Conservation (phyloP, 1,140 invertebrate species). For the Drosophila kepulauana region DNA sequence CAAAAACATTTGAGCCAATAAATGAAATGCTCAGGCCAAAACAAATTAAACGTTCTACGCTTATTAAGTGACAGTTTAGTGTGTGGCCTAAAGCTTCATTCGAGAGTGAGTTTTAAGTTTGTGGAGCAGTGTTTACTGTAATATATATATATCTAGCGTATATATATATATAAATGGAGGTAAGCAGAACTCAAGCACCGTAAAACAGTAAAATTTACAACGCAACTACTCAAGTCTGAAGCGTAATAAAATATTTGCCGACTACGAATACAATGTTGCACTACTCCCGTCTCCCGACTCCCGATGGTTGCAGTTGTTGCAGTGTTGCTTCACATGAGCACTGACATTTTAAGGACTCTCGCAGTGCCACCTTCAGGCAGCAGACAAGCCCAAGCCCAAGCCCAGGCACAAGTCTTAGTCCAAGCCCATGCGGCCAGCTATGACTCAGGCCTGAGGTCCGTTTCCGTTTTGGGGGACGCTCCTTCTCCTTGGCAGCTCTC, state of each 20-base stretch:
- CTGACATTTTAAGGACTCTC: constrained; percentile 56
- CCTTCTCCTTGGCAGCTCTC: not conserved
- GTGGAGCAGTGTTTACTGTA: not conserved
- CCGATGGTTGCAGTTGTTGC: constrained; percentile 29
- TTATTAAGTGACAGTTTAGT: constrained; percentile 46
- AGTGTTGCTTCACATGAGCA: constrained; percentile 32
- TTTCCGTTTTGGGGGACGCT: constrained; percentile 31
- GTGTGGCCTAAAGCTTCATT: constrained; percentile 1
- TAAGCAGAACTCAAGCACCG: constrained; percentile 73
- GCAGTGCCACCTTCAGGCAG: constrained; percentile 32
- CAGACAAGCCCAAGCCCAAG: constrained; percentile 38
- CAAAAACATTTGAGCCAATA: constrained; percentile 44
- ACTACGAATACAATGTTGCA: constrained; percentile 8
- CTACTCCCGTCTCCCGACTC: not conserved
- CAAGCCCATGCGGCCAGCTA: constrained; percentile 63
- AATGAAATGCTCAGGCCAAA: constrained; percentile 32
- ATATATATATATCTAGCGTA: constrained; percentile 1
- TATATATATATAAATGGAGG: constrained; percentile 20
- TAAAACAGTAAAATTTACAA: constrained; percentile 84
- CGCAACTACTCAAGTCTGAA: constrained; percentile 83
- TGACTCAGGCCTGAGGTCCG: constrained; percentile 67
- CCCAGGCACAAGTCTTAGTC: constrained; percentile 36
- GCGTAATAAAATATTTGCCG: constrained; percentile 83
- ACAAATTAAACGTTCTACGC: constrained; percentile 11
- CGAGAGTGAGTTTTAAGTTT: not conserved